A percentile compares a stretch with the other conserved stretches of the same genome.
Conservation (phyloP, 2,797 vertebrate species). For the Cheracebus regulus region DNA sequence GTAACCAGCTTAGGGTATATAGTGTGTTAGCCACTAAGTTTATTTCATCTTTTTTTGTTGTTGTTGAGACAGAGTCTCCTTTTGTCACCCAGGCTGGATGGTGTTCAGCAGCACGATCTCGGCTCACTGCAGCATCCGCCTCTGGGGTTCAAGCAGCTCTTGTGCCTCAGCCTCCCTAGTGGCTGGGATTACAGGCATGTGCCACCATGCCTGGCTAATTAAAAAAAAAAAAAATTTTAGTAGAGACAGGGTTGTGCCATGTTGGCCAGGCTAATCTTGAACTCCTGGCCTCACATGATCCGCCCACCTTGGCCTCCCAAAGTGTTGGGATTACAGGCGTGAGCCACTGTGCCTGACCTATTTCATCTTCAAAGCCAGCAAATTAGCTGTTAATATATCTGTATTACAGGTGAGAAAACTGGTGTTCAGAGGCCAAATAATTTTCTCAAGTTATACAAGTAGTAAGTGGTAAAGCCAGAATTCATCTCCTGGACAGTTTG, state of each 20-base stretch:
- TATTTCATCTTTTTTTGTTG: background rate
- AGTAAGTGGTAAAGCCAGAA: background rate
- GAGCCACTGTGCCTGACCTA: background rate
- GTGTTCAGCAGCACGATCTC: background rate
- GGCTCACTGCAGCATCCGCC: background rate
- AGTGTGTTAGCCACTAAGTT: background rate
- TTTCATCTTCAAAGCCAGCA: background rate
- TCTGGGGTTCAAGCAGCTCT: background rate
- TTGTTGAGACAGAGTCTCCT: background rate
- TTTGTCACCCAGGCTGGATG: background rate
- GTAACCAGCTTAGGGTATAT: background rate
- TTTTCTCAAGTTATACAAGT: background rate
- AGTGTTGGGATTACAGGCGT: background rate
- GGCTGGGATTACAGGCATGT: background rate
- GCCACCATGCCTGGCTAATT: background rate
- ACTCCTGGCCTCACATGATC: background rate
- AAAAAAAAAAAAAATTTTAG: background rate
- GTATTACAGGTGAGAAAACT: background rate
- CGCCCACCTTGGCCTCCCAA: fast-evolving
- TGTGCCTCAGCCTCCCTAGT: background rate
- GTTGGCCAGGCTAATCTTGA: background rate
- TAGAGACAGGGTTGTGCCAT: background rate
- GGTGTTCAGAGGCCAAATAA: background rate
- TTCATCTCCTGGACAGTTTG: background rate
- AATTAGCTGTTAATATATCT: background rate